These are phyloP conservation scores for Cheilosia impressa DNA, from an alignment of 2,888 invertebrate species.

Conservation along the genomic window DNA sequence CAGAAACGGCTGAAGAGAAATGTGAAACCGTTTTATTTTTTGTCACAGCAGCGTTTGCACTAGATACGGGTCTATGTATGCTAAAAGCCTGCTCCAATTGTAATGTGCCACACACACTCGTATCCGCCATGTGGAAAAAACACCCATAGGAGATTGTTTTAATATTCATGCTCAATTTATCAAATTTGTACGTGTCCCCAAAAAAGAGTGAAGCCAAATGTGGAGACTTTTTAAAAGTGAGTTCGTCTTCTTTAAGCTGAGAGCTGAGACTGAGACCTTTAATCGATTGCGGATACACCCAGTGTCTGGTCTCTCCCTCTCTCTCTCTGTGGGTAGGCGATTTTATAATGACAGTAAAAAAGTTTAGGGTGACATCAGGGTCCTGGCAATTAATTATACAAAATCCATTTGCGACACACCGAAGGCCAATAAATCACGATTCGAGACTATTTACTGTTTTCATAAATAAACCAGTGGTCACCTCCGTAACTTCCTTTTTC, in stretches of 20 bases:
- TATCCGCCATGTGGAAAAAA: slow-evolving; percentile 21
- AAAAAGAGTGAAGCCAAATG: neutral
- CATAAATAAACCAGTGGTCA: slow-evolving; percentile 44
- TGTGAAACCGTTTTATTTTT: slow-evolving; percentile 9
- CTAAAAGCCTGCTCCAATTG: neutral
- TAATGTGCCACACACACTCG: neutral
- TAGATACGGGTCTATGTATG: neutral
- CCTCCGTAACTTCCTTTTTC: slow-evolving; percentile 50
- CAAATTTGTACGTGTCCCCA: slow-evolving; percentile 25
- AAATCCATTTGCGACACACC: slow-evolving; percentile 33
- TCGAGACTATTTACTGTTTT: slow-evolving; percentile 49
- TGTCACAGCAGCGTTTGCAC: slow-evolving; percentile 9
- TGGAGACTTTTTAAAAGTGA: slow-evolving; percentile 16
- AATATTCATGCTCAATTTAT: slow-evolving; percentile 67
- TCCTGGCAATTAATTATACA: slow-evolving; percentile 56
- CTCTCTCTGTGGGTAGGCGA: neutral
- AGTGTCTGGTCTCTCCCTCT: neutral
- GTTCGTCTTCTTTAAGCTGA: neutral
- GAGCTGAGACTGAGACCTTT: slow-evolving; percentile 8
- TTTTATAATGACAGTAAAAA: slow-evolving; percentile 2
- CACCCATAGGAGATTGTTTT: slow-evolving; percentile 23
- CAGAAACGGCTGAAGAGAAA: slow-evolving; percentile 15
- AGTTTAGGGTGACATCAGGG: slow-evolving; percentile 18
- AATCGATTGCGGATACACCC: slow-evolving; percentile 11
- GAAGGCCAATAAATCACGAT: slow-evolving; percentile 55